Evolutionary conservation across 2,888 invertebrate species (phyloP), one percentile per base, ranked within the genome.

Genomic region (Melieria crassipennis): DNA sequence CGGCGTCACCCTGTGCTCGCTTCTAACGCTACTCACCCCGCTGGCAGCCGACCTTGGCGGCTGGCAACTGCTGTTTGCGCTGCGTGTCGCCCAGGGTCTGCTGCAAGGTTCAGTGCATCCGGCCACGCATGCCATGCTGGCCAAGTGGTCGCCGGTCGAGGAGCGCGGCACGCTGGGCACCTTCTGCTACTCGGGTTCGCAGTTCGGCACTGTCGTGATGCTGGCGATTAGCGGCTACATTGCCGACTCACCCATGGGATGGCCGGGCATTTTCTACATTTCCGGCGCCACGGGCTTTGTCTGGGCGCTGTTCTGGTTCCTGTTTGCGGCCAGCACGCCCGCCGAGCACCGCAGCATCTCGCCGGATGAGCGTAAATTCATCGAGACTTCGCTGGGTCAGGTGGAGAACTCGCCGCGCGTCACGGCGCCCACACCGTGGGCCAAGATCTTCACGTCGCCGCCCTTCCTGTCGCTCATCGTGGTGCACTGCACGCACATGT

Each of bases 161-260:
- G 94, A 95, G 80, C 88, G 94, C 71, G 91, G 92, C 47, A 75
- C 80, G 69, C 72, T 94, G 72, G 91, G 91, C 66, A 91, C 92
- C 67, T 90, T 91, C 65, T 90, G 91, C 11, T 92, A 92, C 81
- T 89, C 91, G 61, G 95, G 95, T 56, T 91, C 91, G 4, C 93
- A 93, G 80, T 89, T 95, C 9, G 96, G 96, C n/a, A 93, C 94
- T 4, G 92, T 94, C 0, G 81, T 94, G 3, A 91, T 93, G 76
- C 86, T 95, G 79, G 89, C 93, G 11, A 86, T 91, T 11, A 91
- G 93, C 9, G 95, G 95, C 0, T 88, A 90, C 7, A 88, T 96
- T 64, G 88, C 93, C 0, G 91, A 91, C 3, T 90, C 91, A 0
- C 81, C 85, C 0, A 87, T 90, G 76, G 94, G 94, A 1, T 95